Evolutionary conservation across 92 coral and sea anemone species (phyloP), one percentile per base, ranked within the genome.

Genomic region (Zoanthus sansibaricus): DNA sequence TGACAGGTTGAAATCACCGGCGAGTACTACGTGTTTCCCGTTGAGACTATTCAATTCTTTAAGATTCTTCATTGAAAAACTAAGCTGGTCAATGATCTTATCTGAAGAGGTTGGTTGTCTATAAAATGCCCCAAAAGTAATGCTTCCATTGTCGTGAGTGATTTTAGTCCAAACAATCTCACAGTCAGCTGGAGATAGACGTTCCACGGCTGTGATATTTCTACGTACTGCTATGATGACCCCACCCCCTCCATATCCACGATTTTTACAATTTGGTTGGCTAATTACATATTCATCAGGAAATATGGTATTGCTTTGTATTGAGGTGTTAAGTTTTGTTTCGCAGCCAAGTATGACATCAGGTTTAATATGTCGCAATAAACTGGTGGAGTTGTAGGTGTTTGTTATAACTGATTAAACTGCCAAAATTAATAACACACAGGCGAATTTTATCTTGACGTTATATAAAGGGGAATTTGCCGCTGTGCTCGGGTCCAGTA

Each of bases 391-490:
- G 89, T 76, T 77, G 89, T 21, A 84, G 49, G 25, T 89, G 88
- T 76, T 83, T 84, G 21, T 84, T 88, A 84, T 89, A 56, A 32
- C 89, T 83, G 30, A 84, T 89, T 74, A 89, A 51, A 78, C 91
- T 83, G 30, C 88, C 55, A 89, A 89, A 74, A 64, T 83, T 89
- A 69, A 89, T 89, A 78, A 76, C 71, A 67, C 88, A 89, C 72
- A 89, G 88, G 75, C 85, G 88, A 74, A 89, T 76, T 68, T 62
- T 87, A 56, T 78, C 54, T 25, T 56, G 62, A 47, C 68, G 70
- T 31, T 59, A 32, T 18, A 37, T 25, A 52, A 75, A 75, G 61
- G 79, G 79, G 48, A 75, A 75, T 64, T 75, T 48, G 3, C 37
- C 48, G 15, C 61, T 18, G 48, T 18, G 42, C 48, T 75, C 79